Conservation (phyloP, 2,888 invertebrate species). For the Tipula vernalis region DNA sequence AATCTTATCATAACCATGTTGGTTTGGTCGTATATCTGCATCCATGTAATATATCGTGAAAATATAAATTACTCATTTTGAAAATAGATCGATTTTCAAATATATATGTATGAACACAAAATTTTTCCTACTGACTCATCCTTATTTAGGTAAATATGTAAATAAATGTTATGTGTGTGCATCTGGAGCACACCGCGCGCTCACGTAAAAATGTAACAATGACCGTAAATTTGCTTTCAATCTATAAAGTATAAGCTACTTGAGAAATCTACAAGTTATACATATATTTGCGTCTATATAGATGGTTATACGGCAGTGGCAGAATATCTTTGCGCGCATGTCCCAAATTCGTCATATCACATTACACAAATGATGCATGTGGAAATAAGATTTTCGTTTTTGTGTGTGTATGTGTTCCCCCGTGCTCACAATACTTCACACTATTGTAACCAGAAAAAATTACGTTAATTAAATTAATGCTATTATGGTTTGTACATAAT, state of each 20-base stretch:
- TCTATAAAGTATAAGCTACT: not conserved
- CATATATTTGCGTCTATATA: not conserved
- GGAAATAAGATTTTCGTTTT: not conserved
- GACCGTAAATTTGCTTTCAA: not conserved
- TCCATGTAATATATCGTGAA: not conserved
- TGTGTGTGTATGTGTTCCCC: not conserved
- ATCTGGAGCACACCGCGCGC: not conserved
- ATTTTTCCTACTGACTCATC: not conserved
- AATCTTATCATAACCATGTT: not conserved
- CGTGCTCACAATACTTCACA: not conserved
- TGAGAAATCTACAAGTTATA: not conserved
- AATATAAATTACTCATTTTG: not conserved
- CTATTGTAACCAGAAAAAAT: not conserved
- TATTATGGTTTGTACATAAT: not conserved
- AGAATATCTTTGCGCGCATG: not conserved
- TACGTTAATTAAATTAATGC: not conserved
- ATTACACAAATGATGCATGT: not conserved
- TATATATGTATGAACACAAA: not conserved
- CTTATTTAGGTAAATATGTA: not conserved
- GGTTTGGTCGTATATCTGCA: not conserved
- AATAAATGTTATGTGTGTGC: not conserved
- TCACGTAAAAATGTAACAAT: not conserved
- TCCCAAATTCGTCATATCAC: not conserved
- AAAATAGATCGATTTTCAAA: not conserved
- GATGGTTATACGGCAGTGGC: not conserved